Evolutionary conservation across 2,797 vertebrate species (phyloP).

Genomic region (Notolepis coatsorum): DNA sequence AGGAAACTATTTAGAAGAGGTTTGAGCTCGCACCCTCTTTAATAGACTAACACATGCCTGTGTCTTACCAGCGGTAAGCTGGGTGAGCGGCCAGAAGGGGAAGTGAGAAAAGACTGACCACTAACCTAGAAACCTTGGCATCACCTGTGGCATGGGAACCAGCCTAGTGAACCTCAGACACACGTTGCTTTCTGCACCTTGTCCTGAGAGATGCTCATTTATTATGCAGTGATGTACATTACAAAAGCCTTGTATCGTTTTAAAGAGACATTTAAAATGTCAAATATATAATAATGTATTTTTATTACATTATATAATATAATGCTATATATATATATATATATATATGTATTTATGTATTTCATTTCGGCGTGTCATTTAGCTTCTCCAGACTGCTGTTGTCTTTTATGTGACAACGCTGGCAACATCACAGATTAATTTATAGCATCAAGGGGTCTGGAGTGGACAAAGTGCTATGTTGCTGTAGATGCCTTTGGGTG

Average conservation of each 20-base stretch:
- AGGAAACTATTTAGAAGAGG: too few relatives aligned
- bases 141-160: neutral
- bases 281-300: too few relatives aligned
- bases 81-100: conserved; percentile 3
- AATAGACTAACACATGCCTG: neutral
- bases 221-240: neutral
- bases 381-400: neutral
- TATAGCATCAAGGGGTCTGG: neutral
- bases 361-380: neutral
- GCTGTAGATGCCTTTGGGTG: neutral
- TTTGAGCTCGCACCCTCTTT: too few relatives aligned
- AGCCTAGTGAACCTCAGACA: neutral
- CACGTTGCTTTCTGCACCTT: neutral
- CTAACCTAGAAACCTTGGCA: conserved; percentile 1
- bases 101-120: conserved; percentile 6
- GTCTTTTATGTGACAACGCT: neutral
- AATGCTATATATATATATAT: too few relatives aligned
- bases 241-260: neutral
- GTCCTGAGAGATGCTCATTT: neutral
- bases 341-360: too few relatives aligned
- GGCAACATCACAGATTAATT: too few relatives aligned
- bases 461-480: neutral
- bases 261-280: neutral
- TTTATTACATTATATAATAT: too few relatives aligned
- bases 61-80: neutral